Conservation (phyloP, 2,113 vertebrate genomes). For the Notarius lentiginosus region DNA sequence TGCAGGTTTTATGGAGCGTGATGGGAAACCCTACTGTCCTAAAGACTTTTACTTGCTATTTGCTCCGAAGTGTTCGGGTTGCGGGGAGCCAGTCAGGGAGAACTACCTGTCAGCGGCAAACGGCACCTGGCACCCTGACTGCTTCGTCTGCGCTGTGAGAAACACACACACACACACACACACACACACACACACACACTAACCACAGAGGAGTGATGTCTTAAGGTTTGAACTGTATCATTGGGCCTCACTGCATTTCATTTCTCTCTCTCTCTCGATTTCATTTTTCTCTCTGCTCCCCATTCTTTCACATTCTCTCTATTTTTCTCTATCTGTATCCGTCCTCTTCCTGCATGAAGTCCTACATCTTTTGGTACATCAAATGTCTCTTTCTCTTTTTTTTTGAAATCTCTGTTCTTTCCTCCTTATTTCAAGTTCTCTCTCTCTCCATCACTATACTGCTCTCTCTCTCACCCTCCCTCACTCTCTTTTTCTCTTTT, state of each 20-base stretch:
- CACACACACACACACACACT: constrained; percentile 24
- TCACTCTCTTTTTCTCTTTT: no score
- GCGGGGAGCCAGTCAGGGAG: constrained; percentile 75
- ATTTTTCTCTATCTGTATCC: neutral
- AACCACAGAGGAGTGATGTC: no score
- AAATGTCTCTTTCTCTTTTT: neutral
- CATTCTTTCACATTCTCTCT: neutral
- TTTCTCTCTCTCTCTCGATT: neutral
- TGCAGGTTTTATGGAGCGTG: constrained; percentile 81
- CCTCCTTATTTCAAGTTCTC: neutral
- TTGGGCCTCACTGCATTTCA: neutral
- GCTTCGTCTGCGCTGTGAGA: constrained; percentile 90
- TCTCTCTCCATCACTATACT: no score
- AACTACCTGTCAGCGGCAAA: constrained; percentile 86
- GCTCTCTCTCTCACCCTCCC: neutral
- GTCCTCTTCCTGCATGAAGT: neutral
- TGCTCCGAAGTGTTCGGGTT: constrained; percentile 86
- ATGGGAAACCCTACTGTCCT: constrained; percentile 84
- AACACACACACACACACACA: constrained; percentile 14
- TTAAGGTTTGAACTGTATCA: no score
- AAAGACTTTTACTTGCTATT: constrained; percentile 86
- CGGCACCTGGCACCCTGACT: constrained; percentile 85
- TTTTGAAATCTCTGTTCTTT: neutral
- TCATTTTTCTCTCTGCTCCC: neutral
- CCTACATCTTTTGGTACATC: neutral